phyloP scores from a whole-genome alignment of 2,797 vertebrate genomes.

The Pantherophis alleghaniensis region DNA sequence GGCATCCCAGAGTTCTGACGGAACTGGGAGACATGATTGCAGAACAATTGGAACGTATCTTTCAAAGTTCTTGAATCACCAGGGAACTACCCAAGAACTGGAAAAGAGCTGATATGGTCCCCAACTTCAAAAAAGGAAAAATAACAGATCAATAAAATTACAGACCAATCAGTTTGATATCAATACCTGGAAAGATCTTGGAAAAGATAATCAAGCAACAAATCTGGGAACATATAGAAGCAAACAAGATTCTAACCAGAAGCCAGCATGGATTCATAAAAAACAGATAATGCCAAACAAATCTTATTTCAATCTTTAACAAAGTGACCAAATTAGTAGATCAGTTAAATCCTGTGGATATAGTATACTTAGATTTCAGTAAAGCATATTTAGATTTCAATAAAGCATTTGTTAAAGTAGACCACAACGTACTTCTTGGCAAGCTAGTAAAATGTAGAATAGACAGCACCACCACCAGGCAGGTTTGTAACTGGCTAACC shows the following conservation, averaged over 20 bases:
- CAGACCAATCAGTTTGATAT: neutral
- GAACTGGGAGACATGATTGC: neutral
- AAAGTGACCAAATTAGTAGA: neutral
- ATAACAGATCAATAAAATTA: neutral
- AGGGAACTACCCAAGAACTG: neutral
- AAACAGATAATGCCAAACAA: neutral
- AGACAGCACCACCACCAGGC: neutral
- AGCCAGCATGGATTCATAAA: neutral
- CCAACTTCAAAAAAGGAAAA: neutral
- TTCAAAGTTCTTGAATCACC: neutral
- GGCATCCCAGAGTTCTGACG: neutral
- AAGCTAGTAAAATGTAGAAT: neutral
- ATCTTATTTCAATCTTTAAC: neutral
- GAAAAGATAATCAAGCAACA: neutral
- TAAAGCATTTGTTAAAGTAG: neutral
- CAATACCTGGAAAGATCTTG: neutral
- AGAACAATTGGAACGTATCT: neutral
- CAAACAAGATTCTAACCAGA: neutral
- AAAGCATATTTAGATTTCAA: neutral
- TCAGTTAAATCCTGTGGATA: neutral
- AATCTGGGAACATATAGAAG: neutral
- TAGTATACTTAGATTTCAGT: neutral
- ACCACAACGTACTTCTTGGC: neutral
- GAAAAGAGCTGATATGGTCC: neutral
- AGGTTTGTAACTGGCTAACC: too few species aligned